A percentile compares a stretch with the other conserved stretches of the same genome.
Conservation (phyloP, 2,797 vertebrate species). For the Saxicola maurus region DNA sequence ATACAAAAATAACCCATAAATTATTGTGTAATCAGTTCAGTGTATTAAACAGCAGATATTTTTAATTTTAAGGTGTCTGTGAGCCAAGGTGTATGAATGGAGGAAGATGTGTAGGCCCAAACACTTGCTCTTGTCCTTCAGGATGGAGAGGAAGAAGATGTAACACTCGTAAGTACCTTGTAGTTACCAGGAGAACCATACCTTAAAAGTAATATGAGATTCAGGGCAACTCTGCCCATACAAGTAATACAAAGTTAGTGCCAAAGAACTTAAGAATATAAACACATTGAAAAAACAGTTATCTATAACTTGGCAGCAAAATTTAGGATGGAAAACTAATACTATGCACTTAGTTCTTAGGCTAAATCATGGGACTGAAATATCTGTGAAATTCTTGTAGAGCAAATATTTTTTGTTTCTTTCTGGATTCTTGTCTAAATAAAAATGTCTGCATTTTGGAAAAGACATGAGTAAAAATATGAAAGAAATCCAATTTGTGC, state of each 20-base stretch:
- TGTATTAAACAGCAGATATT: not conserved
- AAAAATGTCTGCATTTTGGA: not conserved
- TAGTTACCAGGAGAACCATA: not conserved
- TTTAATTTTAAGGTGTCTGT: slow-evolving; percentile 82
- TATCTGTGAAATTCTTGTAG: not conserved
- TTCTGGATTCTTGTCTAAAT: not conserved
- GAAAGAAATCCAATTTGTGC: not conserved
- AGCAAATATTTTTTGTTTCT: not conserved
- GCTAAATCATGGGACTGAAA: not conserved
- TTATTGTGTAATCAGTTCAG: not conserved
- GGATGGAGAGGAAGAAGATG: slow-evolving; percentile 87
- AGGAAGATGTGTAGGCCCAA: slow-evolving; percentile 86
- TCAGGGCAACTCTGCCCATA: not conserved
- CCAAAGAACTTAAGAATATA: not conserved
- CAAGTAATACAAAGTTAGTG: not conserved
- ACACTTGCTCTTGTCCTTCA: slow-evolving; percentile 87
- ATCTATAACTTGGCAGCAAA: not conserved
- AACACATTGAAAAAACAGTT: not conserved
- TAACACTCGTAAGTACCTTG: slow-evolving; percentile 78
- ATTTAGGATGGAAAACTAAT: not conserved
- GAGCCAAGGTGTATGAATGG: slow-evolving; percentile 89
- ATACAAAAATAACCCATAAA: not conserved
- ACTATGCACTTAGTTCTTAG: not conserved
- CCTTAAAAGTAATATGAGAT: not conserved
- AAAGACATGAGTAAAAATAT: not conserved